Conservation (phyloP, 1,140 invertebrate genomes). For the Caenorhabditis tropicalis region DNA sequence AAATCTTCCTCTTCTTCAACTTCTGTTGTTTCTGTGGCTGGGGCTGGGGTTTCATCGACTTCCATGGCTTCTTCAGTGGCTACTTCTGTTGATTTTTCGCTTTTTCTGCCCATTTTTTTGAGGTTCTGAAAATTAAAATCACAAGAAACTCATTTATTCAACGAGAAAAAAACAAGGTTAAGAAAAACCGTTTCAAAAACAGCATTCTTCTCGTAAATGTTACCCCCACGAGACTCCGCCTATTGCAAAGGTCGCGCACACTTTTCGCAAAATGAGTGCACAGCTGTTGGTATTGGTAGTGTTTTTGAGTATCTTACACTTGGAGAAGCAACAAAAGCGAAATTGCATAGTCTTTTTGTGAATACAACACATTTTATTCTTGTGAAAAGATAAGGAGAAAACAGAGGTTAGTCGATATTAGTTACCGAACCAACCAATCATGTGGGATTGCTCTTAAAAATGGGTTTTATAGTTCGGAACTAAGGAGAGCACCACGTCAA, state of each 20-base stretch:
- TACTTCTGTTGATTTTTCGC: not conserved
- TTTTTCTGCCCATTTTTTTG: not conserved
- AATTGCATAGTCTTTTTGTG: no score
- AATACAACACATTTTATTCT: no score
- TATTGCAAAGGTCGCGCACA: not conserved
- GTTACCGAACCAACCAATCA: not conserved
- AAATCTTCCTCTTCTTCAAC: not conserved
- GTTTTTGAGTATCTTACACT: no score
- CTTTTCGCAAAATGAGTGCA: not conserved
- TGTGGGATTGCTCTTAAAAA: not conserved
- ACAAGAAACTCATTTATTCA: not conserved
- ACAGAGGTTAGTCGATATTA: not conserved
- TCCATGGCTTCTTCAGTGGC: not conserved
- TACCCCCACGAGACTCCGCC: not conserved
- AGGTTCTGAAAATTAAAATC: not conserved
- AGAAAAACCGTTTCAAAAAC: no score
- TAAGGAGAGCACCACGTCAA: not conserved
- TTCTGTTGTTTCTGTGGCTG: not conserved
- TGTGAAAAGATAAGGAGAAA: not conserved
- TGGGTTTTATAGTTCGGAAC: not conserved
- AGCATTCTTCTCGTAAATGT: not conserved
- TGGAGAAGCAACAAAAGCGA: no score
- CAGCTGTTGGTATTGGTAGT: not conserved
- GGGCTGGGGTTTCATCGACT: not conserved
- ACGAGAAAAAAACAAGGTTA: not conserved